Percentiles rank a stretch among this genome's conserved stretches.
Conservation (phyloP, 2,888 invertebrate species). For the Argyresthia albistria region DNA sequence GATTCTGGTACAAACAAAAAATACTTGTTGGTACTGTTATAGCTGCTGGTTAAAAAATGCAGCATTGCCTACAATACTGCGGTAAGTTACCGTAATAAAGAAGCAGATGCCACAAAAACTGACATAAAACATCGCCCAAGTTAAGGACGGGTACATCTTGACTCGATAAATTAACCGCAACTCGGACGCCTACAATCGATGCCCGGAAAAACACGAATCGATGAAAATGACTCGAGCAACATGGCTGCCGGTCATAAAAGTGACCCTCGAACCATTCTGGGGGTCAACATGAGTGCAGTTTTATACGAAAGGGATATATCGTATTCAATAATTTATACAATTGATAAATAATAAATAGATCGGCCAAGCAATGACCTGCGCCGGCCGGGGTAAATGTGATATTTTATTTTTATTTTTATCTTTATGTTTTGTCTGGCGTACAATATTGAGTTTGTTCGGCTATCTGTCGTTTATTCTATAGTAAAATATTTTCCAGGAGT, state of each 20-base stretch:
- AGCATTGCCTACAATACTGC: too few species aligned
- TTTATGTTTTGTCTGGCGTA: slow-evolving; percentile 11
- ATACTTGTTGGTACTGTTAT: slow-evolving; percentile 4
- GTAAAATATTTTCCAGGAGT: too few species aligned
- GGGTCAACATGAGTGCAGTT: slow-evolving; percentile 30
- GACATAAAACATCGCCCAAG: too few species aligned
- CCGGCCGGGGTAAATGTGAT: slow-evolving; percentile 12
- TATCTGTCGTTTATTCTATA: slow-evolving; percentile 13
- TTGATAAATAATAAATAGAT: slow-evolving; percentile 65
- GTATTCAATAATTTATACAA: slow-evolving; percentile 68
- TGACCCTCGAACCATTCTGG: slow-evolving; percentile 31
- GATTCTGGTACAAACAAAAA: too few species aligned
- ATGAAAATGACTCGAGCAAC: slow-evolving; percentile 27
- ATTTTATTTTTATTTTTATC: slow-evolving; percentile 37
- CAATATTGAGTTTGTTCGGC: slow-evolving; percentile 9
- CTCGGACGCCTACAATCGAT: slow-evolving; percentile 10
- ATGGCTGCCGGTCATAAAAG: slow-evolving; percentile 35
- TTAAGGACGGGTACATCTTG: slow-evolving; percentile 4
- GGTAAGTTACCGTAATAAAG: too few species aligned
- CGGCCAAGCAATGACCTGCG: slow-evolving; percentile 13
- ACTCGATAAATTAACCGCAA: slow-evolving; percentile 11
- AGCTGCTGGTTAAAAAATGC: slow-evolving; percentile 11
- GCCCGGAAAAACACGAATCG: slow-evolving; percentile 6
- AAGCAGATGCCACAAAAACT: too few species aligned
- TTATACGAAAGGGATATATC: slow-evolving; percentile 20